Evolutionary conservation across 1,140 invertebrate species (phyloP).

Genomic region (Berghia stephanieae): DNA sequence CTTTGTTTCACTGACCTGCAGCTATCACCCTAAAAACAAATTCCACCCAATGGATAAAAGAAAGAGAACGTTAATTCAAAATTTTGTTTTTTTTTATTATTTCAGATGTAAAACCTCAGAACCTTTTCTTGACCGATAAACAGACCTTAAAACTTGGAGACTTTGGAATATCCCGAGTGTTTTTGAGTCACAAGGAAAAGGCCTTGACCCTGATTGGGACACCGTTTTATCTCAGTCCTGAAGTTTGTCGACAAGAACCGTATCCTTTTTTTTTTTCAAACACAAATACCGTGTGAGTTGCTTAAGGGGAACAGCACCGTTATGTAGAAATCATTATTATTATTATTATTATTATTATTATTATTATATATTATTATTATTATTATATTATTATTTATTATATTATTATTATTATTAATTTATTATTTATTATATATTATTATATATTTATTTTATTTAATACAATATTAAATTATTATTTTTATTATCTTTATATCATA

Average conservation of each 20-base stretch:
- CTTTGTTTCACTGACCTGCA: neutral
- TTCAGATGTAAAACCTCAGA: constrained; percentile 67
- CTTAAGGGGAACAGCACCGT: no score
- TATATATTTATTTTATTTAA: no score
- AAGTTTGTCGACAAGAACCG: constrained; percentile 68
- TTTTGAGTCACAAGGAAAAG: constrained; percentile 62
- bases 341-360: no score
- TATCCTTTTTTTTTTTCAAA: constrained; percentile 66
- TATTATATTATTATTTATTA: no score
- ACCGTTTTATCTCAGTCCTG: constrained; percentile 71
- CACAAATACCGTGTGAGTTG: no score
- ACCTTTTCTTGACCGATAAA: constrained; percentile 69
- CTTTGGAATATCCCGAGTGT: constrained; percentile 70
- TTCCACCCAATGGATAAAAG: neutral
- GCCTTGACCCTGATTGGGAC: constrained; percentile 70
- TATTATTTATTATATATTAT: no score
- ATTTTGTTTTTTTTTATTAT: constrained; percentile 28
- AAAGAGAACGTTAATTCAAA: neutral
- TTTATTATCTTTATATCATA: no score
- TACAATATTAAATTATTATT: no score
- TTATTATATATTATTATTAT: no score
- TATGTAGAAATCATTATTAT: no score
- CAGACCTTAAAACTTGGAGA: constrained; percentile 71
- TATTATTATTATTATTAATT: no score
- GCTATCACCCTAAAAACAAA: neutral